phyloP scores from a whole-genome alignment of 2,113 vertebrate genomes.

The Cyanoliseus patagonus region DNA sequence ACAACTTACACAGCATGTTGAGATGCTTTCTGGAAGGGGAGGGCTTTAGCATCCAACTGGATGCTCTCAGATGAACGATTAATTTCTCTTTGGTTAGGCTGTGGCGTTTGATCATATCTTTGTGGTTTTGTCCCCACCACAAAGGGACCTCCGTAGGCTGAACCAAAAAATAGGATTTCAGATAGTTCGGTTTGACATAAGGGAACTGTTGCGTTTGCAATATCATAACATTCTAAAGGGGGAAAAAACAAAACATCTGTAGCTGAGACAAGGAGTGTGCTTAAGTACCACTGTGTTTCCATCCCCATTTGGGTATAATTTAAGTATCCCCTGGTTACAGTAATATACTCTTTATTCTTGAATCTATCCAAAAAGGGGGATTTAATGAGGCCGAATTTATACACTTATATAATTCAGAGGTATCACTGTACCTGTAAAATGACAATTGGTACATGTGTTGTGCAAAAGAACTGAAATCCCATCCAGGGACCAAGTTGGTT shows the following conservation, averaged over 20 bases:
- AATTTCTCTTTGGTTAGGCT: constrained; percentile 28
- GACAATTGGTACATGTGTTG: constrained; percentile 66
- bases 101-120: not conserved
- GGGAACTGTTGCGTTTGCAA: constrained; percentile 31
- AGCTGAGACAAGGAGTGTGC: constrained; percentile 21
- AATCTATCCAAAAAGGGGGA: not conserved
- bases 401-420: constrained; percentile 50
- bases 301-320: constrained; percentile 24
- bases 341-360: constrained; percentile 12
- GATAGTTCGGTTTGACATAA: constrained; percentile 33
- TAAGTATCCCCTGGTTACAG: constrained; percentile 39
- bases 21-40: not conserved
- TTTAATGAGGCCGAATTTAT: constrained; percentile 44
- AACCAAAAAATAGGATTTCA: constrained; percentile 15
- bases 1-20: not conserved
- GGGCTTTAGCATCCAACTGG: constrained; percentile 3
- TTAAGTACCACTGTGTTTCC: constrained; percentile 10
- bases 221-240: constrained; percentile 11
- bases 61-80: not conserved
- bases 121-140: not conserved
- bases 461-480: constrained; percentile 83
- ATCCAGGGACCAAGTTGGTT: constrained; percentile 77
- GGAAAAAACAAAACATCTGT: constrained; percentile 14
- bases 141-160: not conserved
- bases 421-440: constrained; percentile 49